These are phyloP conservation scores for Charaxes varanes DNA, from an alignment of 1,140 invertebrate genomes.

Conservation along the genomic window DNA sequence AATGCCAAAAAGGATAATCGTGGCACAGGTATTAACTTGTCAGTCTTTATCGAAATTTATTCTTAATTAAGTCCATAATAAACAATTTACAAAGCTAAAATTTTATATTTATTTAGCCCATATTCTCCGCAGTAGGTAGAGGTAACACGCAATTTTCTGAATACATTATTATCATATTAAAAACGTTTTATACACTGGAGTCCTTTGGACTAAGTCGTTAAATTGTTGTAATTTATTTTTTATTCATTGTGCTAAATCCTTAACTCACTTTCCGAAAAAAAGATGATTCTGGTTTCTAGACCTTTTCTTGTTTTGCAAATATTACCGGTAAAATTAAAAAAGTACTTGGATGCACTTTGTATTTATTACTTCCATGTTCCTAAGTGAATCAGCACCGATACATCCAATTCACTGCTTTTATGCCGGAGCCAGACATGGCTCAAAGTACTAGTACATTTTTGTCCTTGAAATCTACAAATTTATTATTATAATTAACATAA, in stretches of 20 bases:
- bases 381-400: too few relatives aligned
- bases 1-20: constrained; percentile 45
- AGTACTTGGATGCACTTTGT: too few relatives aligned
- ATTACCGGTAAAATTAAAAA: too few relatives aligned
- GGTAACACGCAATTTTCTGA: constrained; percentile 23
- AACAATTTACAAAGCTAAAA: constrained; percentile 36
- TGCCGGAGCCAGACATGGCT: too few relatives aligned
- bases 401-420: too few relatives aligned
- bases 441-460: too few relatives aligned
- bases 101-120: constrained; percentile 32
- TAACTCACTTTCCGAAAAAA: not conserved
- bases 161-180: constrained; percentile 25
- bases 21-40: constrained; percentile 52
- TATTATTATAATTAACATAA: too few relatives aligned
- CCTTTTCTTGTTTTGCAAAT: too few relatives aligned
- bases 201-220: constrained; percentile 20
- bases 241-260: constrained; percentile 8
- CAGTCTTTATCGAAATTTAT: constrained; percentile 46
- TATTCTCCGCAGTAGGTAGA: constrained; percentile 27
- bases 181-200: constrained; percentile 20
- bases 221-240: constrained; percentile 13
- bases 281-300: too few relatives aligned
- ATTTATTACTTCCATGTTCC: too few relatives aligned
- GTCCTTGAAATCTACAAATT: too few relatives aligned
- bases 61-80: constrained; percentile 42